Conservation (phyloP, 2,797 vertebrate genomes). For the Triplophysa bombifrons region DNA sequence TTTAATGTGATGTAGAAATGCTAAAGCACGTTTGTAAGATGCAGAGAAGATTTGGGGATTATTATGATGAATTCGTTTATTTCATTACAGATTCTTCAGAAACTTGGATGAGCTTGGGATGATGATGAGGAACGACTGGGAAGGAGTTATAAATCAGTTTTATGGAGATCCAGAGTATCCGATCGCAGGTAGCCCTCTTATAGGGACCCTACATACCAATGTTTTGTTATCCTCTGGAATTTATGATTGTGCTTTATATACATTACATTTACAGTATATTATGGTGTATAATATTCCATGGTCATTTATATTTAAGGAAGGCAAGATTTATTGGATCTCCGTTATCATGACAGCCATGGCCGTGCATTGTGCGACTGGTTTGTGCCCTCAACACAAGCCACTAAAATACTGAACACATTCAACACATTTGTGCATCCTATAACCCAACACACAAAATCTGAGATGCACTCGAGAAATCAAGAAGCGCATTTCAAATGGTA, state of each 20-base stretch:
- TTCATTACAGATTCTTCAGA: constrained; percentile 55
- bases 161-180: constrained; percentile 46
- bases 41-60: too few species aligned
- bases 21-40: too few species aligned
- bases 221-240: not conserved
- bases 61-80: too few species aligned
- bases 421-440: constrained; percentile 54
- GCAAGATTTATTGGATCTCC: constrained; percentile 59
- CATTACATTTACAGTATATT: too few species aligned
- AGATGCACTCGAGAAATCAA: not conserved
- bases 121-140: constrained; percentile 64
- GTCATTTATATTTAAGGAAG: constrained; percentile 50
- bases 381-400: constrained; percentile 59
- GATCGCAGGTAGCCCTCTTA: constrained; percentile 43
- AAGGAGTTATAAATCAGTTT: constrained; percentile 60
- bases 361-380: constrained; percentile 58
- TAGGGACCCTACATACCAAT: not conserved
- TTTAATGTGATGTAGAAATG: not conserved
- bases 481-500: constrained; percentile 49
- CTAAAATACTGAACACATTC: constrained; percentile 57
- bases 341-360: constrained; percentile 55
- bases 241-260: too few species aligned
- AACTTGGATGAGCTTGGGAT: constrained; percentile 54
- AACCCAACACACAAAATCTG: constrained; percentile 30
- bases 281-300: not conserved